These are phyloP conservation scores for Florisuga fusca DNA, from an alignment of 2,797 vertebrate genomes.

Conservation along the genomic window DNA sequence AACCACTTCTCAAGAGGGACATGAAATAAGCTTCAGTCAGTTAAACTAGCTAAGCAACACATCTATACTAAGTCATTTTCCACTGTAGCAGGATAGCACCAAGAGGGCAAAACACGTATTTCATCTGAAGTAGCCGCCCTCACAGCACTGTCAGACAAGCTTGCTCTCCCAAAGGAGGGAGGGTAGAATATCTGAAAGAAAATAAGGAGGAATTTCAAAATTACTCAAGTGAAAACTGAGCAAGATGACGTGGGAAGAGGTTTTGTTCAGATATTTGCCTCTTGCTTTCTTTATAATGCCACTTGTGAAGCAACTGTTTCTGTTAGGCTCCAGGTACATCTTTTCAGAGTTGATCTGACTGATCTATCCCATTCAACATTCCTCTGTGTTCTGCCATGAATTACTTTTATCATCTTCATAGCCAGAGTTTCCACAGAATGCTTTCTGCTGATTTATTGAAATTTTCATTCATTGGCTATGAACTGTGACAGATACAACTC, in stretches of 20 bases:
- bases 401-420: not conserved
- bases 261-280: not conserved
- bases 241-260: not conserved
- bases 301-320: not conserved
- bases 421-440: not conserved
- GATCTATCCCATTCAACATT: not conserved
- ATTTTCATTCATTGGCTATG: not conserved
- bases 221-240: not conserved
- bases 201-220: not conserved
- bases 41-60: not conserved
- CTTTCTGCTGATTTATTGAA: not conserved
- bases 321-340: not conserved
- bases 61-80: not conserved
- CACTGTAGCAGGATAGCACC: conserved; percentile 33
- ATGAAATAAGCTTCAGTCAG: not conserved
- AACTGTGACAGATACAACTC: not conserved
- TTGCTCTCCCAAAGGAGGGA: not conserved
- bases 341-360: not conserved
- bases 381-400: not conserved
- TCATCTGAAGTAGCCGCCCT: not conserved
- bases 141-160: conserved; percentile 11
- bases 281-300: not conserved
- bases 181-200: not conserved
- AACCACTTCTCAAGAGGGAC: not conserved
- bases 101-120: not conserved